These are phyloP conservation scores for Falcunculus frontatus DNA, from an alignment of 2,113 vertebrate genomes.

Conservation along the genomic window DNA sequence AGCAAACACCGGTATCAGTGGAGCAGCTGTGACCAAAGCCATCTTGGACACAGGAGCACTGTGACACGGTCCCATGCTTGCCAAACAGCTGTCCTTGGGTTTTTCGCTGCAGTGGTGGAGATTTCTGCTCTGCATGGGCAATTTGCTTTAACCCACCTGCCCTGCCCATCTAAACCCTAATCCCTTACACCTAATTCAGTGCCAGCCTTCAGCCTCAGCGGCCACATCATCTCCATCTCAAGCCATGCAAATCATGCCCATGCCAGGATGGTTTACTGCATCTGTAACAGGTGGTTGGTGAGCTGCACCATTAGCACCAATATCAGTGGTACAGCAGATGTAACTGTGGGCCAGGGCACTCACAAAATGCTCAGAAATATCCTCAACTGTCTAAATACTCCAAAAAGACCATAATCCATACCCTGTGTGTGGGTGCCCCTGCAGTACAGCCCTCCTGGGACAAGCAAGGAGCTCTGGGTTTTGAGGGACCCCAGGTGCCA, in stretches of 20 bases:
- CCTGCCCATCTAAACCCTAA: not conserved
- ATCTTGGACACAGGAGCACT: not conserved
- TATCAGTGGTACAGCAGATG: not conserved
- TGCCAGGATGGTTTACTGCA: not conserved
- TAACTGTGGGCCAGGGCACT: not conserved
- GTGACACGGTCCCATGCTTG: fast-evolving
- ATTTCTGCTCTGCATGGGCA: not conserved
- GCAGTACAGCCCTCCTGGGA: not conserved
- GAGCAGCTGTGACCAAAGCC: not conserved
- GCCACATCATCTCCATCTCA: not conserved
- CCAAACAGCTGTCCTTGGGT: not conserved
- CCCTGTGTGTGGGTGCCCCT: fast-evolving
- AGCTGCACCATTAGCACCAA: fast-evolving
- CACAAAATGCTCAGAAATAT: not conserved
- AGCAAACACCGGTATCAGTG: not conserved
- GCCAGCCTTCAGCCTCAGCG: not conserved
- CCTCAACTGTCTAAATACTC: not conserved
- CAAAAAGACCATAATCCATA: not conserved
- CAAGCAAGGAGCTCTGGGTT: not conserved
- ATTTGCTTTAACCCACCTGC: not conserved
- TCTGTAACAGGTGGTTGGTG: not conserved
- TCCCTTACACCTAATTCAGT: not conserved
- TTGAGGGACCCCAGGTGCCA: not conserved
- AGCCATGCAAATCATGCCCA: not conserved
- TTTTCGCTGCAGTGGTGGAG: fast-evolving